phyloP scores from a whole-genome alignment of 2,113 vertebrate species.

The Podocnemis expansa region DNA sequence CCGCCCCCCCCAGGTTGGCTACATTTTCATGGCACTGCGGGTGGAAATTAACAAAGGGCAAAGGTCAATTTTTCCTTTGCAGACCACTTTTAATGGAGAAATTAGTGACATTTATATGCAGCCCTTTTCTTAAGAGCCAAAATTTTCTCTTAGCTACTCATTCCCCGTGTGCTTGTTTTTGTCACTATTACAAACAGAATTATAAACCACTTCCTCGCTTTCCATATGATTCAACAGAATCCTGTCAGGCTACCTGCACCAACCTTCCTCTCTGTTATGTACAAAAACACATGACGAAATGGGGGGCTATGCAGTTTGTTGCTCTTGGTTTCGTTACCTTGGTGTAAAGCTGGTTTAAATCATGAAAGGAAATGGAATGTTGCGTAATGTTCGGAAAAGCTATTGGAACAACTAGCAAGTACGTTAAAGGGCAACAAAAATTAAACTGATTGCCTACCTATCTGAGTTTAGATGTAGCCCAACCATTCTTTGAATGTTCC shows the following conservation, averaged over 20 bases:
- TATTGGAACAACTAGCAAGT: too few relatives aligned
- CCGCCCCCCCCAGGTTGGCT: neutral
- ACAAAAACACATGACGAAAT: neutral
- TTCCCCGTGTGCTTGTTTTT: neutral
- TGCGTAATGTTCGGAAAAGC: too few relatives aligned
- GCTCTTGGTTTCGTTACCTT: neutral
- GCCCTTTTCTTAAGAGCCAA: neutral
- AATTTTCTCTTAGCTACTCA: neutral
- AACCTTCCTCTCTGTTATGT: neutral
- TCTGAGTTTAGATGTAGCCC: too few relatives aligned
- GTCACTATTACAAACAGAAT: neutral
- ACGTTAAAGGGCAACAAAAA: too few relatives aligned
- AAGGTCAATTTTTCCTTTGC: neutral
- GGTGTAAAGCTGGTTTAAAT: too few relatives aligned
- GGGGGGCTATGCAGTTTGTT: neutral
- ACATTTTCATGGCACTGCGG: neutral
- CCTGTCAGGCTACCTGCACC: conserved; percentile 4
- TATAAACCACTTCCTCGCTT: neutral
- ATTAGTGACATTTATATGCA: neutral
- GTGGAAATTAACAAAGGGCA: neutral
- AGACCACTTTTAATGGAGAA: neutral
- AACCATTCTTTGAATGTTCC: too few relatives aligned
- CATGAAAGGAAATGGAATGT: too few relatives aligned
- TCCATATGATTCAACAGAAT: neutral
- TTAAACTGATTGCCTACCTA: too few relatives aligned